Percentiles rank a stretch among this genome's conserved stretches.
Evolutionary conservation across 2,797 vertebrate genomes (phyloP).

Genomic region (Myiothlypis coronata): DNA sequence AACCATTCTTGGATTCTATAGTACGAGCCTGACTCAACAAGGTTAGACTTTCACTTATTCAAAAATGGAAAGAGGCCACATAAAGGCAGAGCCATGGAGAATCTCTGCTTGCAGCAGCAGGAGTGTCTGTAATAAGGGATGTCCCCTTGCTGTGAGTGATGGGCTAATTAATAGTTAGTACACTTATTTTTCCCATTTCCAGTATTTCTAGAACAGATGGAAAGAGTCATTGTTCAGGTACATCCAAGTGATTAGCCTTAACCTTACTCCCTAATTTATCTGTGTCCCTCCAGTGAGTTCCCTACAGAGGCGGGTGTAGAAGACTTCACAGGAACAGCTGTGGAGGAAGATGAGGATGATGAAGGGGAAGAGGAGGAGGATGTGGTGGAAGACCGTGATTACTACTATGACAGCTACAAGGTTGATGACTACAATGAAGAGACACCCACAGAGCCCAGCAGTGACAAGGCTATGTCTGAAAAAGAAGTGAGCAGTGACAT

Average conservation of each 20-base stretch:
- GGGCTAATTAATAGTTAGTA: not conserved
- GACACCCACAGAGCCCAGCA: constrained; percentile 68
- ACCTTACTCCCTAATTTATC: not conserved
- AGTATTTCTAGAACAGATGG: not conserved
- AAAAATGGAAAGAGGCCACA: not conserved
- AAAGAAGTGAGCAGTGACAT: constrained; percentile 84
- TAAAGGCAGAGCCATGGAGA: not conserved
- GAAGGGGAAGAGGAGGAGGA: constrained; percentile 85
- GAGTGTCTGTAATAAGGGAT: not conserved
- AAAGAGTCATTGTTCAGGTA: not conserved
- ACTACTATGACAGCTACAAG: constrained; percentile 78
- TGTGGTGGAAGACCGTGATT: constrained; percentile 75
- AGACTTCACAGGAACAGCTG: constrained; percentile 82
- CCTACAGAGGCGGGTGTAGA: constrained; percentile 77
- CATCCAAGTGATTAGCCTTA: not conserved
- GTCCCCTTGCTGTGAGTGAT: not conserved
- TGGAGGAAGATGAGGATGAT: constrained; percentile 81
- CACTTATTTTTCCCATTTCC: not conserved
- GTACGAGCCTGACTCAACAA: not conserved
- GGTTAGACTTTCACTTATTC: not conserved
- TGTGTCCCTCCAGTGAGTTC: constrained; percentile 72
- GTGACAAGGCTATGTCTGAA: constrained; percentile 71
- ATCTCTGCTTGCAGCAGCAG: not conserved
- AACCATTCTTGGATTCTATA: not conserved
- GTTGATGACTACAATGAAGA: constrained; percentile 79